phyloP scores from a whole-genome alignment of 2,888 invertebrate genomes.

The Axea sp. region DNA sequence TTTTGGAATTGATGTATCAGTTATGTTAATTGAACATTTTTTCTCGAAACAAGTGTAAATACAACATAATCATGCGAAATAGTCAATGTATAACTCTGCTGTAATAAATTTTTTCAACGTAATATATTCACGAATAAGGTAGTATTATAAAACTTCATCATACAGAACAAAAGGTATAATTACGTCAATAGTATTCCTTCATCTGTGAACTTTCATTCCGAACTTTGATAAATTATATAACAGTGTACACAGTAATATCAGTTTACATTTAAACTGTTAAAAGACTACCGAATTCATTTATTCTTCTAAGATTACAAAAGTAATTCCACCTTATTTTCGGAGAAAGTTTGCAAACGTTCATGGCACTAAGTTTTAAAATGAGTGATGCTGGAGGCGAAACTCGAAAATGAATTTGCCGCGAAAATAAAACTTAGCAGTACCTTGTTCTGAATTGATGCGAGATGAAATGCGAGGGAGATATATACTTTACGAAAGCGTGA shows the following conservation, averaged over 20 bases:
- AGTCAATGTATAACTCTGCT: no score
- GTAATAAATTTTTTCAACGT: no score
- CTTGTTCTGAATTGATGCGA: slow-evolving; percentile 33
- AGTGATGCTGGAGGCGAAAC: slow-evolving; percentile 37
- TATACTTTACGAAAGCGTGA: slow-evolving; percentile 24
- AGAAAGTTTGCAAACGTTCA: slow-evolving; percentile 27
- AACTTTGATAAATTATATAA: slow-evolving; percentile 8
- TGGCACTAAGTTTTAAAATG: slow-evolving; percentile 32
- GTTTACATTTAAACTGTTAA: slow-evolving; percentile 27
- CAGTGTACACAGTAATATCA: slow-evolving; percentile 13
- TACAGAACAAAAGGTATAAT: slow-evolving; percentile 6
- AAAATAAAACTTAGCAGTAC: slow-evolving; percentile 46
- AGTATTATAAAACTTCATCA: no score
- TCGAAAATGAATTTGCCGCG: slow-evolving; percentile 46
- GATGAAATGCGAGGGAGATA: slow-evolving; percentile 19
- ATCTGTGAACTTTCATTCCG: slow-evolving; percentile 22
- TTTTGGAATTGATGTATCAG: no score
- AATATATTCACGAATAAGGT: no score
- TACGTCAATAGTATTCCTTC: slow-evolving; percentile 1
- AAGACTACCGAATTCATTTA: slow-evolving; percentile 20
- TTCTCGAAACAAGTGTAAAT: no score
- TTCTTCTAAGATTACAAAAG: slow-evolving; percentile 34
- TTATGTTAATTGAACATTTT: no score
- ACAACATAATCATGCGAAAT: no score
- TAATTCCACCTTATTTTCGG: slow-evolving; percentile 17